Conservation (phyloP, 1,140 invertebrate genomes). For the Brachionus calyciflorus region DNA sequence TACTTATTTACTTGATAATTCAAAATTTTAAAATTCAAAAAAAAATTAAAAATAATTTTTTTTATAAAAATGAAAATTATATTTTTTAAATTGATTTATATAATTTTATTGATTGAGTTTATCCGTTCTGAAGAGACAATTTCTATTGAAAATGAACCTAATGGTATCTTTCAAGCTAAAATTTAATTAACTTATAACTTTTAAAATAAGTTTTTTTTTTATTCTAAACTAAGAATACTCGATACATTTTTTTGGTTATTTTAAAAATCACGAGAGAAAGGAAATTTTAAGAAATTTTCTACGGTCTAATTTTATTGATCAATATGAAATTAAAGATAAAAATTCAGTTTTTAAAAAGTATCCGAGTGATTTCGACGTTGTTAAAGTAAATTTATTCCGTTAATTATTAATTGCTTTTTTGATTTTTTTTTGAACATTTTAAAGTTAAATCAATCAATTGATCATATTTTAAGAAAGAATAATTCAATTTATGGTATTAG, state of each 20-base stretch:
- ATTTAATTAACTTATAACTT: too few relatives aligned
- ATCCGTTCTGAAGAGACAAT: too few relatives aligned
- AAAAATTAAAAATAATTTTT: not conserved
- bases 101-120: too few relatives aligned
- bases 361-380: conserved; percentile 39
- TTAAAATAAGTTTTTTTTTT: not conserved
- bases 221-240: not conserved
- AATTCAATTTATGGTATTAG: too few relatives aligned
- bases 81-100: not conserved
- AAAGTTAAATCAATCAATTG: too few relatives aligned
- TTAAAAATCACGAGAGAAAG: not conserved
- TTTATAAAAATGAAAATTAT: not conserved
- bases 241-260: not conserved
- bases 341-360: not conserved
- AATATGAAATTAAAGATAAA: conserved; percentile 2
- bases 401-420: too few relatives aligned
- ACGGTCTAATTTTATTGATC: not conserved
- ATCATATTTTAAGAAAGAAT: too few relatives aligned
- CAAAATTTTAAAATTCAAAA: too few relatives aligned
- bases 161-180: too few relatives aligned
- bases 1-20: not conserved
- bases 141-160: too few relatives aligned
- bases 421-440: too few relatives aligned
- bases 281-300: not conserved
- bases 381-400: not conserved